These are phyloP conservation scores for Prosapia bicincta DNA, from an alignment of 2,888 invertebrate genomes.

Conservation along the genomic window DNA sequence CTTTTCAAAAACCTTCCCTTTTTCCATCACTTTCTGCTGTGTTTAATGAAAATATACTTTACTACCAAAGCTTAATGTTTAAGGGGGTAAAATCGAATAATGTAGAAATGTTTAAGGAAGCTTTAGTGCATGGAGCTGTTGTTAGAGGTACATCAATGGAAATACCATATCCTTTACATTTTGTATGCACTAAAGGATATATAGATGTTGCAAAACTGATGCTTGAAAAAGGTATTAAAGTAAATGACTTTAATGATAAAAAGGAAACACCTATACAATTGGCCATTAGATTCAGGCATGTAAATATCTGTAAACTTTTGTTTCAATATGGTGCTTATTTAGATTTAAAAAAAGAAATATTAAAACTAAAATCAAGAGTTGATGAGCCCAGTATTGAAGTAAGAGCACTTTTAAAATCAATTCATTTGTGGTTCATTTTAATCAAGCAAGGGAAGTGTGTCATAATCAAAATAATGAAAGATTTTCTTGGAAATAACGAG, in stretches of 20 bases:
- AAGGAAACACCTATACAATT: background rate
- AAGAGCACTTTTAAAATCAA: background rate
- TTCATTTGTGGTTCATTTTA: background rate
- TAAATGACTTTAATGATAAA: background rate
- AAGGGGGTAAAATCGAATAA: background rate
- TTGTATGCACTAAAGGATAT: background rate
- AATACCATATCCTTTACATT: background rate
- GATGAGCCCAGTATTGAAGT: background rate
- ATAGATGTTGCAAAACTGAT: background rate
- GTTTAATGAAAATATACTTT: background rate
- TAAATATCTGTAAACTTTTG: background rate
- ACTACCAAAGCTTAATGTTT: background rate
- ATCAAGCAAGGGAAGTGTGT: background rate
- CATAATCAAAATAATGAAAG: background rate
- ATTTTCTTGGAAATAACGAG: background rate
- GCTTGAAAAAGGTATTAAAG: background rate
- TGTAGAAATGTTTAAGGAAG: background rate
- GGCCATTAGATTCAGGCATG: background rate
- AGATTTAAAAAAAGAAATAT: background rate
- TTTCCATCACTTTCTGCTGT: background rate
- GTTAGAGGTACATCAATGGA: background rate
- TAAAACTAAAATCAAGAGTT: background rate
- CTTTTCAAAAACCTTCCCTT: background rate
- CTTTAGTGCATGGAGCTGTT: background rate
- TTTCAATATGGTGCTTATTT: background rate